A percentile compares a stretch with the other conserved stretches of the same genome.
phyloP scores from a whole-genome alignment of 2,113 vertebrate genomes.

The Dicentrarchus labrax region DNA sequence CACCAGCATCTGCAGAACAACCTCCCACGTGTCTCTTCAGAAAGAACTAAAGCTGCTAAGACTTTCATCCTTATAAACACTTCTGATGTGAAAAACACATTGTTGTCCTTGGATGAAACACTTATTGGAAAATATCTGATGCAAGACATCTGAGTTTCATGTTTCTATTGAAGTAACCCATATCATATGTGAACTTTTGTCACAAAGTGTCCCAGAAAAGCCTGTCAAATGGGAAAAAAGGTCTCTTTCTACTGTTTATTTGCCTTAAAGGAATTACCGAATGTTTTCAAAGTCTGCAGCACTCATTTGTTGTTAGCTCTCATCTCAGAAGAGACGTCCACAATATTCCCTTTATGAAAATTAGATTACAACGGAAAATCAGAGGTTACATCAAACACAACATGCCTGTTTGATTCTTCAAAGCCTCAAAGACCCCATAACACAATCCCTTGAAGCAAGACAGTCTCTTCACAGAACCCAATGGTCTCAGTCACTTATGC shows the following conservation, averaged over 20 bases:
- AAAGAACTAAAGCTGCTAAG: background rate
- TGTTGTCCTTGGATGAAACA: background rate
- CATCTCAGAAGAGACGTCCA: conserved; percentile 43
- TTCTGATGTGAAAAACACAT: conserved; percentile 3
- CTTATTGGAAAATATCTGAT: conserved; percentile 14
- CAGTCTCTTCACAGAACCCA: conserved; percentile 53
- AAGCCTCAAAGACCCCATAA: conserved; percentile 55
- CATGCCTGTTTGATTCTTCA: conserved; percentile 68
- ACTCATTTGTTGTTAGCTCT: conserved; percentile 55
- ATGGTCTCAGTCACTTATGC: conserved; percentile 71
- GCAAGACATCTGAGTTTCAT: background rate
- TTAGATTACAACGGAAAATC: conserved; percentile 69
- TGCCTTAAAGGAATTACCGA: conserved; percentile 1
- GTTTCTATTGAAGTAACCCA: background rate
- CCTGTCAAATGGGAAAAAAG: background rate
- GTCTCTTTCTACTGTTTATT: background rate
- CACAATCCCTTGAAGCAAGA: conserved; percentile 62
- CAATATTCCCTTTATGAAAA: conserved; percentile 68
- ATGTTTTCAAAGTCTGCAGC: conserved; percentile 23
- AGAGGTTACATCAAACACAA: conserved; percentile 72
- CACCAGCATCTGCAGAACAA: background rate
- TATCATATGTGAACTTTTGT: background rate
- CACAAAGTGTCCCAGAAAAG: background rate
- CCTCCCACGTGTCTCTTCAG: background rate
- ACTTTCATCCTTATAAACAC: conserved; percentile 17